Evolutionary conservation across 2,797 vertebrate species (phyloP), one percentile per base, ranked within the genome.

Genomic region (Siniperca undulata): DNA sequence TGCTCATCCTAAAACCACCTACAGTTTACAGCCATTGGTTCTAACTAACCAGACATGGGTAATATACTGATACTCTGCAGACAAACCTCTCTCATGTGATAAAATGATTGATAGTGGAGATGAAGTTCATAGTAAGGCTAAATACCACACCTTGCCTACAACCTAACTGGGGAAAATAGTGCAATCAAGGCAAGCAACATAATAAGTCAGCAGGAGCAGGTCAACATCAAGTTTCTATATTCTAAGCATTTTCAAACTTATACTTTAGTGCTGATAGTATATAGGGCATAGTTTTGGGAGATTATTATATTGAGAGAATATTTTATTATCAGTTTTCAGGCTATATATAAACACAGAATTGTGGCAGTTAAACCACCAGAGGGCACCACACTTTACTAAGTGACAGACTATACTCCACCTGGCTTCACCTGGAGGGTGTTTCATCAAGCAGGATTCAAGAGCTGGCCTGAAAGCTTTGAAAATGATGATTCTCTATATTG

Each of bases 301-400:
- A 34, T 20, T 20, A 20, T 50, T 30, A 46, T 46, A 13, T 7
- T 11, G n/a, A 62, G 20, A 40, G 40, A 64, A 3, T 24, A 46
- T 30, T 48, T 34, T 3, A 48, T 34, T 60, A 16, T 7, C 56
- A n/a, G 61, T n/a, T 16, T 16, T 17, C n/a, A 55, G 40, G 34
- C 7, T 44, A 10, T 4, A 27, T 58, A 48, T 44, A 36, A 16
- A 50, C 12, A 10, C 56, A 56, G 5, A 38, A 6, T 4, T 52
- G n/a, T 73, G 56, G 19, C 4, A 27, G 14, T 46, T 53, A 0
- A 4, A 56, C 84, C 91, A 86, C 24, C 67, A 90, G 90, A 82
- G 77, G 82, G 83, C 50, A n/a, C 65, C 69, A 60, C 10, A 40
- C 20, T 4, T 70, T 62, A 61, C 12, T 7, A 5, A 65, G 7